Conservation (phyloP, 2,113 vertebrate genomes). For the Myanophis thanlyinensis region DNA sequence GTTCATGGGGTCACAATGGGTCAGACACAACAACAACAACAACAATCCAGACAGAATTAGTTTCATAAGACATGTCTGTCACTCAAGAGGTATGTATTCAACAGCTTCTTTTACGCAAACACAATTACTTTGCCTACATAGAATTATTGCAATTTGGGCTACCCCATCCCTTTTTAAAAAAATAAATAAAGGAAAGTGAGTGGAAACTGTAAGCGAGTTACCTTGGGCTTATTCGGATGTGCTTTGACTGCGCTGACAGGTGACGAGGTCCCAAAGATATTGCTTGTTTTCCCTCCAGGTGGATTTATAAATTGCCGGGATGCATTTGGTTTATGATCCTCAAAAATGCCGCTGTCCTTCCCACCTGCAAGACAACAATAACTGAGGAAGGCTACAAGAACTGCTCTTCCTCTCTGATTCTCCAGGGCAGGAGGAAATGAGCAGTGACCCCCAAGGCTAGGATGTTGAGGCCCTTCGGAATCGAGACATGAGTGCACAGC, state of each 20-base stretch:
- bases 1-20: too few relatives aligned
- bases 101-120: background rate
- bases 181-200: rapidly evolving
- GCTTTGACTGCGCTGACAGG: constrained; percentile 61
- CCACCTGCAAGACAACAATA: constrained; percentile 65
- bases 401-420: background rate
- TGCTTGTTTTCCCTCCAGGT: constrained; percentile 76
- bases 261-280: constrained; percentile 81
- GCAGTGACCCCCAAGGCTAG: background rate
- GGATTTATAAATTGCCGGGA: constrained; percentile 71
- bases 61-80: background rate
- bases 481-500: background rate
- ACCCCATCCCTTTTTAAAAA: background rate
- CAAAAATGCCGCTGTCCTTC: constrained; percentile 88
- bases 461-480: background rate
- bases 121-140: background rate
- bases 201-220: constrained; percentile 45
- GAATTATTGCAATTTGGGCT: background rate
- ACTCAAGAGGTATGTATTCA: background rate
- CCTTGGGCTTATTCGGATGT: constrained; percentile 96
- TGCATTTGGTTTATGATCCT: constrained; percentile 68
- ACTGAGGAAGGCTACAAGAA: background rate
- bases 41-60: background rate
- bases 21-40: too few relatives aligned
- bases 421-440: background rate